phyloP scores from a whole-genome alignment of 2,888 invertebrate species.

The Platerodrilus igneus region DNA sequence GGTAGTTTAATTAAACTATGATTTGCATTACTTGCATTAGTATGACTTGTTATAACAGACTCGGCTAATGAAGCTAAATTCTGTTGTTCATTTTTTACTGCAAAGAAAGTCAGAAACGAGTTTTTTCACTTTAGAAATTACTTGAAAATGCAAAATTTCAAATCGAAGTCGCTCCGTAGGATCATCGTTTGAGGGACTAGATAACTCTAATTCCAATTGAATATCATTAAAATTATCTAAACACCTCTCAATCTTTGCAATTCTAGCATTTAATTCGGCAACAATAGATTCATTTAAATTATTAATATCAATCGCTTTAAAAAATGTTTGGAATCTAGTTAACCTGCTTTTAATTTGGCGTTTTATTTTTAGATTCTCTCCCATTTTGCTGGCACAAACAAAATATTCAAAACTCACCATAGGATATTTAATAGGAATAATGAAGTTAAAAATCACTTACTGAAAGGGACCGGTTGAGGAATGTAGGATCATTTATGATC shows the following conservation, averaged over 20 bases:
- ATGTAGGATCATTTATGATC: too few species aligned
- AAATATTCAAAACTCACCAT: background rate
- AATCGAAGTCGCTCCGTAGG: background rate
- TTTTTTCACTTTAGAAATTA: background rate
- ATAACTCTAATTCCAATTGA: slow-evolving; percentile 3
- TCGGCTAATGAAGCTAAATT: background rate
- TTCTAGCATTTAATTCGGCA: background rate
- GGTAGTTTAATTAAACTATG: slow-evolving; percentile 11
- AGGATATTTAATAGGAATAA: too few species aligned
- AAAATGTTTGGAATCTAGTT: background rate
- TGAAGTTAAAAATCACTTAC: too few species aligned
- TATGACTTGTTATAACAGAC: background rate
- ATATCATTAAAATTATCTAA: slow-evolving; percentile 1
- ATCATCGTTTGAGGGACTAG: background rate
- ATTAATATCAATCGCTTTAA: background rate
- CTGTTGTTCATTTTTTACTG: background rate
- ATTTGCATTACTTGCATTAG: background rate
- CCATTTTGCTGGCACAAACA: background rate
- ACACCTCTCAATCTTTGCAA: background rate
- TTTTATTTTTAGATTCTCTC: background rate
- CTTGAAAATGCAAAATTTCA: background rate
- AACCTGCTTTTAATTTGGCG: background rate
- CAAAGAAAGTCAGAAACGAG: background rate
- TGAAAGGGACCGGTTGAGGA: too few species aligned
- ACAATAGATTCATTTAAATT: slow-evolving; percentile 5